These are phyloP conservation scores for Ovis canadensis DNA, from an alignment of 2,113 vertebrate genomes.

Conservation along the genomic window DNA sequence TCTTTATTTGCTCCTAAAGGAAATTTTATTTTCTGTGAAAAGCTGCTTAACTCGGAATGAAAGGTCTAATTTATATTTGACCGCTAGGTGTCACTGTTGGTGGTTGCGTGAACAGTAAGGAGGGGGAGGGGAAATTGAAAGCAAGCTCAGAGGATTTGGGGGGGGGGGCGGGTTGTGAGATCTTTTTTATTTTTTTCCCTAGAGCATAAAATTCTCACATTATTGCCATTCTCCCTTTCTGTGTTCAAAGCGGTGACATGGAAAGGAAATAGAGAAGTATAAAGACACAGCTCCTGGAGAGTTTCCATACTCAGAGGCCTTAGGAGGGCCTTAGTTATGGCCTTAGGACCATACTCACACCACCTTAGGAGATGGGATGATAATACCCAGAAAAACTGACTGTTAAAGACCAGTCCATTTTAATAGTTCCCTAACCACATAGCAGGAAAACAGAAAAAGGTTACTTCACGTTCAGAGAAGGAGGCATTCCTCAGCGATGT, in stretches of 20 bases:
- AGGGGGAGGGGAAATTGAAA: conserved; percentile 54
- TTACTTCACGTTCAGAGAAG: background rate
- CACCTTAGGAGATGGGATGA: fast-evolving
- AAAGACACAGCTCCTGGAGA: background rate
- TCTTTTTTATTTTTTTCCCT: background rate
- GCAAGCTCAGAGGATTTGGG: background rate
- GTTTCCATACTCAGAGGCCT: background rate
- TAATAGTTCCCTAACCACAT: background rate
- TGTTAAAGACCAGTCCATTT: background rate
- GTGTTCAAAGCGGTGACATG: background rate
- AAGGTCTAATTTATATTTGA: conserved; percentile 38
- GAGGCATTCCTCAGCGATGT: background rate
- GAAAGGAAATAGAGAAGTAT: background rate
- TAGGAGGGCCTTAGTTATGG: too few species aligned
- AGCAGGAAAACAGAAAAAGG: background rate
- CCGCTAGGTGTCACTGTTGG: conserved; percentile 80
- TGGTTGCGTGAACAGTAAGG: conserved; percentile 18
- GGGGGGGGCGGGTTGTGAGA: background rate
- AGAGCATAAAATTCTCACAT: background rate
- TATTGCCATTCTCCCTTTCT: background rate
- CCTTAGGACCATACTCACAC: background rate
- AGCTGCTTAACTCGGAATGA: background rate
- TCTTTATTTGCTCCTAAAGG: background rate
- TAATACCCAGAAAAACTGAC: background rate
- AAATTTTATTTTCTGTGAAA: conserved; percentile 10